Evolutionary conservation across 2,888 invertebrate species (phyloP).

Genomic region (Lithodes maja): DNA sequence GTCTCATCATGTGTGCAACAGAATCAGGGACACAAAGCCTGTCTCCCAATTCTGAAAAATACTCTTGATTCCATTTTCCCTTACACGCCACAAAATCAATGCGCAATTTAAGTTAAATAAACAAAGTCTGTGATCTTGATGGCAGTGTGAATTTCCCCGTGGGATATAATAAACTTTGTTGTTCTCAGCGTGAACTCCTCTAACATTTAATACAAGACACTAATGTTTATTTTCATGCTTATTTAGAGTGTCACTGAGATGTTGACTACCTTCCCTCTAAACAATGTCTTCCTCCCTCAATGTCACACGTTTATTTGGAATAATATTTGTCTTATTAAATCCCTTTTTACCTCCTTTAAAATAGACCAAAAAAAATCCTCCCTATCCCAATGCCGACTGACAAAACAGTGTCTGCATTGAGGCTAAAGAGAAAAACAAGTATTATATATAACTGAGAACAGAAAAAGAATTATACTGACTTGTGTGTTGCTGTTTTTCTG

Average conservation of each 20-base stretch:
- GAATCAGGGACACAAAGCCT: conserved; percentile 22
- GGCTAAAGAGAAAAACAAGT: conserved; percentile 46
- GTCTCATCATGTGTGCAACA: conserved; percentile 18
- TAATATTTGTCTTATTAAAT: neutral
- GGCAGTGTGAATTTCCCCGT: neutral
- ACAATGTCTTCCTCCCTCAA: neutral
- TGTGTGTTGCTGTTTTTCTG: conserved; percentile 56
- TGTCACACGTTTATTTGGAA: neutral
- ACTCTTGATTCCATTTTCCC: neutral
- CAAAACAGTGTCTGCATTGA: conserved; percentile 62
- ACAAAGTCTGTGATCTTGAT: no score
- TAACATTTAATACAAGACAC: no score
- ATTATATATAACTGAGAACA: neutral
- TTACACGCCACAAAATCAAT: neutral
- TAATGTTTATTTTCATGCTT: no score
- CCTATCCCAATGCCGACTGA: conserved; percentile 36
- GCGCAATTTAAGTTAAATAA: neutral
- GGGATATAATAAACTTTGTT: neutral
- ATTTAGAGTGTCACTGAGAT: no score
- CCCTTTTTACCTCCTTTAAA: neutral
- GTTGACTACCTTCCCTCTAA: neutral
- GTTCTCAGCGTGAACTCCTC: no score
- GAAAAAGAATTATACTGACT: conserved; percentile 17
- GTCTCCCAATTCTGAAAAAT: neutral
- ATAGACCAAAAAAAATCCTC: neutral